A percentile compares a stretch with the other conserved stretches of the same genome.
Evolutionary conservation across 64 coral and sea anemone genomes (phyloP).

Genomic region (Platygyra sinensis): DNA sequence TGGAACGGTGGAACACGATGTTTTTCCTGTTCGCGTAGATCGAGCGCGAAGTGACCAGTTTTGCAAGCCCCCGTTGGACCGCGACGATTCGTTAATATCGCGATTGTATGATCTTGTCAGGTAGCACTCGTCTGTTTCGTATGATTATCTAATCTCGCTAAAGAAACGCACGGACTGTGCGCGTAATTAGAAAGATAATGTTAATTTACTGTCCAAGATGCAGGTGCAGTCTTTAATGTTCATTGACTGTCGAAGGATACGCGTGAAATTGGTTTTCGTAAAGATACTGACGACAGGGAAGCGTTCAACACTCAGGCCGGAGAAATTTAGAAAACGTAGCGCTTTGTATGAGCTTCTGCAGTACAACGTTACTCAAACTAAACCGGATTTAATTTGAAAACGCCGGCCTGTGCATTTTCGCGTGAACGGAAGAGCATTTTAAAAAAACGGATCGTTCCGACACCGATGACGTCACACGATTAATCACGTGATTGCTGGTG

Average conservation of each 20-base stretch:
- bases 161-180: background rate
- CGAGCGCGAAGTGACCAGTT: too few relatives aligned
- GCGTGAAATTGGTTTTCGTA: background rate
- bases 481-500: too few relatives aligned
- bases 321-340: too few relatives aligned
- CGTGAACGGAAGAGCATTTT: too few relatives aligned
- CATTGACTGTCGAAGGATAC: background rate
- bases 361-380: too few relatives aligned
- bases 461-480: too few relatives aligned
- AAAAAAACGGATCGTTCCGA: too few relatives aligned
- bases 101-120: too few relatives aligned
- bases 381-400: too few relatives aligned
- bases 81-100: background rate
- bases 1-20: background rate
- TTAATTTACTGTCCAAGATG: slow-evolving; percentile 10
- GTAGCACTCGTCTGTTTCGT: background rate
- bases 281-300: background rate
- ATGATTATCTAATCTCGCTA: background rate
- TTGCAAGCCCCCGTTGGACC: background rate
- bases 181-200: background rate
- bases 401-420: too few relatives aligned
- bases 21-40: background rate
- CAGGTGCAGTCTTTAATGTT: slow-evolving; percentile 16
- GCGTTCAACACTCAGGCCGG: too few relatives aligned
- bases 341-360: too few relatives aligned